Conservation (phyloP, 2,888 invertebrate genomes). For the Melieria crassipennis region DNA sequence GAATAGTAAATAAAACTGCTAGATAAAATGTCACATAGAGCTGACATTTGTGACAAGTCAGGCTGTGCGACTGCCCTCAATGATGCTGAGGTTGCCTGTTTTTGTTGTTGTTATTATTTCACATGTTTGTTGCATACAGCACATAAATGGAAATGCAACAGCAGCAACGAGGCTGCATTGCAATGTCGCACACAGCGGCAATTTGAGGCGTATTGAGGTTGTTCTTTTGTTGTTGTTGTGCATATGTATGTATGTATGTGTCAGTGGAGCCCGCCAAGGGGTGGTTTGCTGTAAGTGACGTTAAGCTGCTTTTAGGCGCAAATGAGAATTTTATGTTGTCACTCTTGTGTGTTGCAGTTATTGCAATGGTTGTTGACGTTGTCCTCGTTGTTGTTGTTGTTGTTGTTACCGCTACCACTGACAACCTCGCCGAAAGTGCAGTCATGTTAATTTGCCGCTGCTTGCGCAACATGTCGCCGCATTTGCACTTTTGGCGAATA, state of each 20-base stretch:
- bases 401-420: background rate
- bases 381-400: slow-evolving; percentile 1
- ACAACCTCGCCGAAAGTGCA: too few species aligned
- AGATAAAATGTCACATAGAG: background rate
- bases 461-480: too few species aligned
- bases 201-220: too few species aligned
- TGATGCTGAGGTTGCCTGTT: too few species aligned
- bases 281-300: background rate
- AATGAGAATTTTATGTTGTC: background rate
- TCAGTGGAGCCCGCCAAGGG: background rate
- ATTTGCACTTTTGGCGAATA: background rate
- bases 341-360: too few species aligned
- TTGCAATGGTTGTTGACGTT: too few species aligned
- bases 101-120: too few species aligned
- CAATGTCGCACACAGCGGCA: too few species aligned
- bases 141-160: background rate
- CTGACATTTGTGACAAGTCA: slow-evolving; percentile 5
- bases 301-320: background rate
- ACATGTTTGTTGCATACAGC: too few species aligned
- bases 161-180: too few species aligned
- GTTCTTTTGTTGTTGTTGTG: background rate
- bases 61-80: background rate
- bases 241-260: background rate
- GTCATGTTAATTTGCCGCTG: too few species aligned
- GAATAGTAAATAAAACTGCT: background rate